Evolutionary conservation across 2,888 invertebrate genomes (phyloP), one percentile per base, ranked within the genome.

Genomic region (Acronicta alni): DNA sequence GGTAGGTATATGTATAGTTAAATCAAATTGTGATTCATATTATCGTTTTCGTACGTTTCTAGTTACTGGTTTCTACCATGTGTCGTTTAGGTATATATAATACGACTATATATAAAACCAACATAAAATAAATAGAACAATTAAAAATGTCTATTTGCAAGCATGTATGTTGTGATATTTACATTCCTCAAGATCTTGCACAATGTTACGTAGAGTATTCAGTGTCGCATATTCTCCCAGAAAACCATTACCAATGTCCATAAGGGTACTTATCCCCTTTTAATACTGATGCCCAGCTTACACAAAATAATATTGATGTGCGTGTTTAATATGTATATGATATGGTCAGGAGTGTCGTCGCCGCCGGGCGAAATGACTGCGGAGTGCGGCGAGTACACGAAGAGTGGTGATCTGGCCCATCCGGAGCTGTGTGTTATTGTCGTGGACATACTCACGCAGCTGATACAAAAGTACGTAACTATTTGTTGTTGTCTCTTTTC

Each of bases 351-450:
- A 8, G 72, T 85, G 9, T 89, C 89, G 56, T 74, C 85, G 14
- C 82, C 84, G 55, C 9, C 63, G 30, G 54, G 48, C 14, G 84
- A 83, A 56, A 42, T 75, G 68, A 68, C 72, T 51, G 61, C 75
- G 46, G 87, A 86, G 66, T 87, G 86, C 72, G 78, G 80, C 63
- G 87, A 86, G 74, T 86, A 87, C 81, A 79, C 68, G 64, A 79
- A 81, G 75, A 77, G 74, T 58, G 89, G 93, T 37, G 91, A 91
- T 48, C 91, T 95, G 54, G 94, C 95, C 42, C 94, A 96, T 79
- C 96, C 96, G 1, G 95, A 95, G 62, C 90, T 96, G 42, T 96
- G 88, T 70, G 89, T 95, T 71, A 91, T 96, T 60, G 95, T 95
- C 42, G 92, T 96, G 26, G 95, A 96, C 72, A 90, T 95, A 42